Percentiles rank a stretch among this genome's conserved stretches.
Evolutionary conservation across 35 echinoderm and acorn worm species (phyloP).

Genomic region (Diadema setosum): DNA sequence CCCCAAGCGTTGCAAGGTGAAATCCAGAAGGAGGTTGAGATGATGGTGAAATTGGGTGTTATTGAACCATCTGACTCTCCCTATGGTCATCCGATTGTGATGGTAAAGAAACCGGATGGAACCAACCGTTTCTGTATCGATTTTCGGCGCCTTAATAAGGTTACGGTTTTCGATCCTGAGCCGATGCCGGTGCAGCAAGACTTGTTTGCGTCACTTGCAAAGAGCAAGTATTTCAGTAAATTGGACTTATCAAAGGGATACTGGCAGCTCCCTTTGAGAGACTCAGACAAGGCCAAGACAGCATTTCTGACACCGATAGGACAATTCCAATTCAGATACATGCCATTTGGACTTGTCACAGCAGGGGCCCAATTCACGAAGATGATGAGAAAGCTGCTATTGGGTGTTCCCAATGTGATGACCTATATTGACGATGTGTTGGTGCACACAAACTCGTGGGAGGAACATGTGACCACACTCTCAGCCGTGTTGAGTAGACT

Average conservation of each 20-base stretch:
- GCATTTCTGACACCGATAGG: conserved; percentile 45
- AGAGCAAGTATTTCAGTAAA: conserved; percentile 32
- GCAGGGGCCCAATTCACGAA: conserved; percentile 33
- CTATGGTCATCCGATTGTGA: conserved; percentile 10
- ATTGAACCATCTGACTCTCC: conserved; percentile 13
- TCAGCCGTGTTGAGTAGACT: too few relatives aligned
- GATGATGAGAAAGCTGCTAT: too few relatives aligned
- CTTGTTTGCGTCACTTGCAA: not conserved
- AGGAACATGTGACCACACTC: conserved; percentile 40
- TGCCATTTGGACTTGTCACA: conserved; percentile 47
- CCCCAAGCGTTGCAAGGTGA: conserved; percentile 9
- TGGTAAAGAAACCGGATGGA: conserved; percentile 17
- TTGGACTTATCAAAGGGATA: conserved; percentile 58
- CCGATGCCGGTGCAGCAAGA: not conserved
- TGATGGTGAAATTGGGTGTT: conserved; percentile 34
- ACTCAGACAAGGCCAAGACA: conserved; percentile 1
- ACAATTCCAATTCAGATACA: conserved; percentile 29
- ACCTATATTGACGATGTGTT: conserved; percentile 65
- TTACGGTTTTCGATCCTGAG: conserved; percentile 21
- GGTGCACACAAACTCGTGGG: not conserved
- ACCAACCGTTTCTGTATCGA: not conserved
- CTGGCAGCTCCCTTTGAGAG: conserved; percentile 50
- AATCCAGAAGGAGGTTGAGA: conserved; percentile 8
- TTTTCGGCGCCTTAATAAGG: too few relatives aligned
- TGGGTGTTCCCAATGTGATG: not conserved